Conservation (phyloP, 2,888 invertebrate species). For the Leptinotarsa juncta region DNA sequence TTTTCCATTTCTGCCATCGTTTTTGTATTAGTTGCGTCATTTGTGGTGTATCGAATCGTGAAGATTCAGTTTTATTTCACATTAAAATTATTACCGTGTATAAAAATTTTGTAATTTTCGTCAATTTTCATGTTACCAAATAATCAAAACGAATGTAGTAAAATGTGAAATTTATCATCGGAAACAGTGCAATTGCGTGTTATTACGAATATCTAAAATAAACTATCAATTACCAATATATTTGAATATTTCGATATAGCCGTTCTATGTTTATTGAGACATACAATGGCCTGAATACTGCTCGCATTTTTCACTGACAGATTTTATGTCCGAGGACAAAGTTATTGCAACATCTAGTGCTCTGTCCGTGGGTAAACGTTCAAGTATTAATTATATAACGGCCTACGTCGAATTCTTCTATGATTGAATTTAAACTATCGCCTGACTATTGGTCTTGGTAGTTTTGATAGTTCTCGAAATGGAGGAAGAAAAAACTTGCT, state of each 20-base stretch:
- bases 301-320: slow-evolving; percentile 5
- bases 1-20: too few species aligned
- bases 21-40: too few species aligned
- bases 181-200: neutral
- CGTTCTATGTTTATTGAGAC: slow-evolving; percentile 6
- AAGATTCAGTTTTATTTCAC: too few species aligned
- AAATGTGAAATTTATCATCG: too few species aligned
- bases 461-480: too few species aligned
- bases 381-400: neutral
- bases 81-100: too few species aligned
- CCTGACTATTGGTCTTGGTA: neutral
- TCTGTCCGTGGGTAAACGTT: neutral
- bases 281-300: slow-evolving; percentile 14
- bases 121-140: too few species aligned
- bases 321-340: slow-evolving; percentile 13
- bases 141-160: too few species aligned
- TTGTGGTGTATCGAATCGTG: too few species aligned
- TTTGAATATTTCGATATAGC: neutral
- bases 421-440: neutral
- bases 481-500: too few species aligned
- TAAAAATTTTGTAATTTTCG: too few species aligned
- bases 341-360: neutral
- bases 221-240: neutral
- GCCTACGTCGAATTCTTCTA: neutral
- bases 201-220: neutral